These are phyloP conservation scores for Laticauda colubrina DNA, from an alignment of 2,113 vertebrate species.

Conservation along the genomic window DNA sequence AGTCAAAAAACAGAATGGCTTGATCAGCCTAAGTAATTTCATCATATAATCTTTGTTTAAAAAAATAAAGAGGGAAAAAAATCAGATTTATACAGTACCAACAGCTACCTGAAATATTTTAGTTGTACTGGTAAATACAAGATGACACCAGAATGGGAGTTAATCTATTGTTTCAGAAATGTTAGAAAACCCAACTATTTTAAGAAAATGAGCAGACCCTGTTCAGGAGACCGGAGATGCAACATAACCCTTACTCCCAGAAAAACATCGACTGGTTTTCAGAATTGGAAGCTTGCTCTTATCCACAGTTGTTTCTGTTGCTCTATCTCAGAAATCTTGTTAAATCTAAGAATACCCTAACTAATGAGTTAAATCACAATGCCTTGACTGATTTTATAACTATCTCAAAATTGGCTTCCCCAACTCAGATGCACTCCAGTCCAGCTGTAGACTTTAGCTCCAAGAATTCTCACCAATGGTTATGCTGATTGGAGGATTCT, in stretches of 20 bases:
- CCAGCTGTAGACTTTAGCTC: neutral
- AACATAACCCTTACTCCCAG: neutral
- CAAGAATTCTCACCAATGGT: neutral
- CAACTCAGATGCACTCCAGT: neutral
- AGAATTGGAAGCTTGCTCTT: neutral
- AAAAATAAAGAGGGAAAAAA: too few relatives aligned
- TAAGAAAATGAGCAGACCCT: neutral
- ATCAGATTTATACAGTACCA: neutral
- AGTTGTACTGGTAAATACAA: neutral
- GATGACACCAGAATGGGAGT: neutral
- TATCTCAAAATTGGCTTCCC: neutral
- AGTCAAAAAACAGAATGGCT: neutral
- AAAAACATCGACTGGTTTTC: neutral
- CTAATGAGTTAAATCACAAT: neutral
- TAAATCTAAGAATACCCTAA: neutral
- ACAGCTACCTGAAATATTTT: neutral
- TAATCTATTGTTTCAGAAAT: neutral
- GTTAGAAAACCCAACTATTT: neutral
- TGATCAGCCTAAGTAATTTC: neutral
- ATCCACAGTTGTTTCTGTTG: neutral
- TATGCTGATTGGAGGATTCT: neutral
- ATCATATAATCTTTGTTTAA: neutral
- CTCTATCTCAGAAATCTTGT: neutral
- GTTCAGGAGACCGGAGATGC: neutral
- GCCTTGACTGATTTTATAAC: neutral